These are phyloP conservation scores for Exephanes ischioxanthus DNA, from an alignment of 2,888 invertebrate genomes.

Conservation along the genomic window DNA sequence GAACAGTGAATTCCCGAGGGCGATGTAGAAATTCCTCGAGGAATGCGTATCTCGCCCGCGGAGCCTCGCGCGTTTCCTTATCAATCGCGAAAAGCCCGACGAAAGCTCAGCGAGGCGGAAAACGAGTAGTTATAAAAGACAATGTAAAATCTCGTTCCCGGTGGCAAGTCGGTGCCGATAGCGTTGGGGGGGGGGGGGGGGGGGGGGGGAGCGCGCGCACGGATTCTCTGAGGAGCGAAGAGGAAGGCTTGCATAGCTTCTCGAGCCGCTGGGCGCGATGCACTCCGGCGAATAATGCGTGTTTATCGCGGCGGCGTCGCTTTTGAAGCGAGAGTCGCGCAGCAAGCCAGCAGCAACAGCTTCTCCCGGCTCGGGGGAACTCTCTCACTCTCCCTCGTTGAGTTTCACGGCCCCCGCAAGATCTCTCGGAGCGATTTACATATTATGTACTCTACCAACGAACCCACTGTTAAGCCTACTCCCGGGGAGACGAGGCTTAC, in stretches of 20 bases:
- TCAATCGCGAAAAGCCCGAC: slow-evolving; percentile 10
- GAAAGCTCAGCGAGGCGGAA: slow-evolving; percentile 4
- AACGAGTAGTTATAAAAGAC: slow-evolving; percentile 30
- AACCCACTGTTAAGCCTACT: slow-evolving; percentile 48
- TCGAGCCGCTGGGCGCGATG: slow-evolving; percentile 71
- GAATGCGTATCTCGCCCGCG: slow-evolving; percentile 42
- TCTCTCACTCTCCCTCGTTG: slow-evolving; percentile 43
- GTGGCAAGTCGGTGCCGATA: slow-evolving; percentile 34
- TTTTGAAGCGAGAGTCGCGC: slow-evolving; percentile 77
- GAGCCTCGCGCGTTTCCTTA: slow-evolving; percentile 37
- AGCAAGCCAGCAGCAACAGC: slow-evolving; percentile 46
- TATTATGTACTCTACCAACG: slow-evolving; percentile 60
- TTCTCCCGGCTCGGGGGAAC: slow-evolving; percentile 26
- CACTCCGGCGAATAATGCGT: slow-evolving; percentile 80
- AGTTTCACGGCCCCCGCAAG: slow-evolving; percentile 60
- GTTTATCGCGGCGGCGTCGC: slow-evolving; percentile 81
- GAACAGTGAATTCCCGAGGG: slow-evolving; percentile 41
- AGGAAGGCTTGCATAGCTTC: slow-evolving; percentile 48
- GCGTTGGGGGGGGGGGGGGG: slow-evolving; percentile 38
- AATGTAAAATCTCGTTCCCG: slow-evolving; percentile 49
- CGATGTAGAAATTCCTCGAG: slow-evolving; percentile 42
- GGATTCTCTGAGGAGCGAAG: slow-evolving; percentile 11
- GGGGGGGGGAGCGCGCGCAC: slow-evolving; percentile 3
- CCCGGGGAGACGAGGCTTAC: slow-evolving; percentile 48
- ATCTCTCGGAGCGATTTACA: slow-evolving; percentile 64